Percentiles rank a stretch among this genome's conserved stretches.
Conservation (phyloP, 2,113 vertebrate genomes). For the Cinclus mexicanus region DNA sequence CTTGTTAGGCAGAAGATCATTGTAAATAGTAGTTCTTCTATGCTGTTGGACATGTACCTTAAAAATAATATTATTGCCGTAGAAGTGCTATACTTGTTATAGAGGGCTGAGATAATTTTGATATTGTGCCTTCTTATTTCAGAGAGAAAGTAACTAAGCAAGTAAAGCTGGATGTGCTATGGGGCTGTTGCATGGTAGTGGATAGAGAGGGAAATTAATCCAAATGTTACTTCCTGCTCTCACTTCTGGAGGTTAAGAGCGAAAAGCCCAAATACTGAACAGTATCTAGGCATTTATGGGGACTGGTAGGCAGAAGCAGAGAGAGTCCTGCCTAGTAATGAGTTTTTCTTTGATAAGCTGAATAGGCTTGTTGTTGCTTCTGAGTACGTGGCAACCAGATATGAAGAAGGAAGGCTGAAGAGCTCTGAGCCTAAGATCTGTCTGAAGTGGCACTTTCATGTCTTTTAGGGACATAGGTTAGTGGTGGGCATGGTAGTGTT, state of each 20-base stretch:
- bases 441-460: neutral
- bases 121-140: neutral
- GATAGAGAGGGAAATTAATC: neutral
- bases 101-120: neutral
- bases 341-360: neutral
- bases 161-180: neutral
- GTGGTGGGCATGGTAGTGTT: neutral
- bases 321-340: neutral
- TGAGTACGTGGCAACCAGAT: neutral
- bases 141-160: neutral
- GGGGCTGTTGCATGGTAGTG: neutral
- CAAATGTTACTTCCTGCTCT: neutral
- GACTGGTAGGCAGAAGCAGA: neutral
- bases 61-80: neutral
- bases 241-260: neutral
- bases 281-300: neutral
- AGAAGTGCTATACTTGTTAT: neutral
- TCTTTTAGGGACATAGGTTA: neutral
- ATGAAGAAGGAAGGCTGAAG: neutral
- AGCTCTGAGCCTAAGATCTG: neutral
- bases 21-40: neutral
- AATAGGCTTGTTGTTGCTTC: neutral
- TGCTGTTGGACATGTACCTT: neutral
- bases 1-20: neutral
- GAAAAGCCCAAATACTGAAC: neutral